These are phyloP conservation scores for Spilogale gracilis DNA, from an alignment of 2,113 vertebrate genomes.

Conservation along the genomic window DNA sequence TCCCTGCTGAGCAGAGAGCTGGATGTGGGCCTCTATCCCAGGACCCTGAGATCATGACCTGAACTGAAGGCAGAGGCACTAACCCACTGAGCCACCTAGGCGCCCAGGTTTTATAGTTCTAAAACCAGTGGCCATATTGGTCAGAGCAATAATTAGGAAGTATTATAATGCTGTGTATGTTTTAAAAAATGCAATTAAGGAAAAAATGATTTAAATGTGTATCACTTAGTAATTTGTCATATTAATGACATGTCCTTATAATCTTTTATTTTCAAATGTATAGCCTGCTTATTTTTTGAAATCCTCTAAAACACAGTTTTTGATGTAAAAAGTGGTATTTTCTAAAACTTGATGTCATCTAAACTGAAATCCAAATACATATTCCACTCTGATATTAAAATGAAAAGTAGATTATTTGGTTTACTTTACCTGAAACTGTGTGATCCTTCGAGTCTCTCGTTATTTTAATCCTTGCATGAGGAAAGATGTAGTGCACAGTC, in stretches of 20 bases:
- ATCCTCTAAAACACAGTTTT: conserved; percentile 2
- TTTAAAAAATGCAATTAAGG: background rate
- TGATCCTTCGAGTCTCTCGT: conserved; percentile 95
- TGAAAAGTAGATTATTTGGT: background rate
- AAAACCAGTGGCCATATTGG: background rate
- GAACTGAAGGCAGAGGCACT: too few species aligned
- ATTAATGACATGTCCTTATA: background rate
- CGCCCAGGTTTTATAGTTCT: background rate
- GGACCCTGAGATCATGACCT: too few species aligned
- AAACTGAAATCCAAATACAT: conserved; percentile 27
- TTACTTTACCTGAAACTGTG: conserved; percentile 95
- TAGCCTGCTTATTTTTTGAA: conserved; percentile 41
- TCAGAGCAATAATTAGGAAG: background rate
- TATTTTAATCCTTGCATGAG: conserved; percentile 94
- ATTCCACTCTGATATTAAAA: conserved; percentile 31
- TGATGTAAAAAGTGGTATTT: background rate
- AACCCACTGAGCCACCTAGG: too few species aligned
- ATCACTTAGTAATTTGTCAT: background rate
- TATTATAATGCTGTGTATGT: background rate
- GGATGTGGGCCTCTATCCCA: too few species aligned
- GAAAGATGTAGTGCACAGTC: conserved; percentile 94
- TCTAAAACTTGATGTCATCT: background rate
- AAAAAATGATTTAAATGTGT: background rate
- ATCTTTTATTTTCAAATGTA: background rate
- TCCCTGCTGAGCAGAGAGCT: too few species aligned